Evolutionary conservation across 1,140 invertebrate species (phyloP).

Genomic region (Eulimnadia texana): DNA sequence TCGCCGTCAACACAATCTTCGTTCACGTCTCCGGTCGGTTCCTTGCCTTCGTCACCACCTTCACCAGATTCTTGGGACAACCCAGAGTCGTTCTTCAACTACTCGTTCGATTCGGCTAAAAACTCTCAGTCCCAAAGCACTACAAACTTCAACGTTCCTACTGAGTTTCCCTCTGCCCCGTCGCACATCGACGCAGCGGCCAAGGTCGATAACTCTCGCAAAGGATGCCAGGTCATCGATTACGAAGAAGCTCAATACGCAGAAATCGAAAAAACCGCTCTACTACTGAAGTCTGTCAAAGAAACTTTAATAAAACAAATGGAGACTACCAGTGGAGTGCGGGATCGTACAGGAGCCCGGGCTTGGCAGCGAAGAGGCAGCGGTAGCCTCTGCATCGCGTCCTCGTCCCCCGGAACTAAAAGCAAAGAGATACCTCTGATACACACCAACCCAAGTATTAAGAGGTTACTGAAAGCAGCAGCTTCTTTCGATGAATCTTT

Average conservation of each 20-base stretch:
- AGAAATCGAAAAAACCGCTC: conserved; percentile 1
- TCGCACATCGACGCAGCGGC: too few species aligned
- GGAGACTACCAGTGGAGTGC: not conserved
- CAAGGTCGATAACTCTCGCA: not conserved
- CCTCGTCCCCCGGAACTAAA: not conserved
- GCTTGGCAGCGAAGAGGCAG: conserved; percentile 9
- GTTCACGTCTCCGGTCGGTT: not conserved
- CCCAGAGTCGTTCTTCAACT: conserved; percentile 7
- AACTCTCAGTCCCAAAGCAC: not conserved
- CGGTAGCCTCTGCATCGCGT: not conserved
- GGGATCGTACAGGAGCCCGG: conserved; percentile 12
- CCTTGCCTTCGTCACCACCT: not conserved
- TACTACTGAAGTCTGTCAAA: conserved; percentile 7
- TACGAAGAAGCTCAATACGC: not conserved
- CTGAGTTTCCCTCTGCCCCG: too few species aligned
- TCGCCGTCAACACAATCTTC: conserved; percentile 11
- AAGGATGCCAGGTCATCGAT: not conserved
- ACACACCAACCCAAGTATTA: not conserved
- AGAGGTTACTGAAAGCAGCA: not conserved
- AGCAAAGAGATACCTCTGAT: not conserved
- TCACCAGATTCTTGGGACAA: not conserved
- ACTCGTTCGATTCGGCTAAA: not conserved
- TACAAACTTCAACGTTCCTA: too few species aligned
- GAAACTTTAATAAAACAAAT: conserved; percentile 9
- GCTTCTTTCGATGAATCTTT: not conserved